Percentiles rank a stretch among this genome's conserved stretches.
phyloP scores from a whole-genome alignment of 2,888 invertebrate species.

The Dioctria rufipes region DNA sequence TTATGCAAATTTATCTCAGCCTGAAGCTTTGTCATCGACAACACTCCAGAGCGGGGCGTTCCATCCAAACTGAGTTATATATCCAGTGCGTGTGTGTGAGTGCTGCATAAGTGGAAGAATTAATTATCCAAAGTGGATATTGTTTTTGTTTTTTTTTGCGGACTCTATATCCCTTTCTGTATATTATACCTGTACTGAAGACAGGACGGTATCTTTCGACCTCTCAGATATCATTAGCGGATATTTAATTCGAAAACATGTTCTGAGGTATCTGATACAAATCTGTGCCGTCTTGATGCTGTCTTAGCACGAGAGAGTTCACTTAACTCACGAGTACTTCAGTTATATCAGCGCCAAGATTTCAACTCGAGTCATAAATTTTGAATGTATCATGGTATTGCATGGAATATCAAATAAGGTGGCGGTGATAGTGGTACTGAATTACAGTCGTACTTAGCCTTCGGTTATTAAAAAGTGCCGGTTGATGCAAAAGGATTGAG shows the following conservation, averaged over 20 bases:
- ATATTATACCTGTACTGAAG: neutral
- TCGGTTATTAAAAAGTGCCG: slow-evolving; percentile 49
- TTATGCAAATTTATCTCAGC: slow-evolving; percentile 56
- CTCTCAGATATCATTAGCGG: slow-evolving; percentile 58
- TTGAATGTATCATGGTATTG: slow-evolving; percentile 46
- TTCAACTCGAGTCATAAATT: slow-evolving; percentile 46
- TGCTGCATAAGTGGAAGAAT: slow-evolving; percentile 57
- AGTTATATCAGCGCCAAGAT: slow-evolving; percentile 27
- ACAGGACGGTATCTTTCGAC: slow-evolving; percentile 44
- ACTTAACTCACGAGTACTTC: slow-evolving; percentile 52
- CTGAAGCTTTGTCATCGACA: slow-evolving; percentile 56
- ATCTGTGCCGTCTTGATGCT: slow-evolving; percentile 57
- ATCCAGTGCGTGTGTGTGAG: neutral
- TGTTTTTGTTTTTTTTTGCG: slow-evolving; percentile 29
- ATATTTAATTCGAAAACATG: slow-evolving; percentile 59
- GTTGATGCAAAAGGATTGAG: slow-evolving; percentile 35
- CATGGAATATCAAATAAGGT: slow-evolving; percentile 52
- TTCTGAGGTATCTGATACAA: slow-evolving; percentile 58
- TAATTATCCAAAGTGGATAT: slow-evolving; percentile 57
- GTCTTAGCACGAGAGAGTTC: slow-evolving; percentile 58
- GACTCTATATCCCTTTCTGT: slow-evolving; percentile 46
- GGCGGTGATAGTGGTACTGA: slow-evolving; percentile 52
- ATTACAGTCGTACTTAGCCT: slow-evolving; percentile 51
- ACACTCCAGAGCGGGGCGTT: slow-evolving; percentile 42
- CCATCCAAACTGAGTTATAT: neutral